Base-by-base conservation (phyloP, 1,140 invertebrate genomes). In the Diprion similis region DNA sequence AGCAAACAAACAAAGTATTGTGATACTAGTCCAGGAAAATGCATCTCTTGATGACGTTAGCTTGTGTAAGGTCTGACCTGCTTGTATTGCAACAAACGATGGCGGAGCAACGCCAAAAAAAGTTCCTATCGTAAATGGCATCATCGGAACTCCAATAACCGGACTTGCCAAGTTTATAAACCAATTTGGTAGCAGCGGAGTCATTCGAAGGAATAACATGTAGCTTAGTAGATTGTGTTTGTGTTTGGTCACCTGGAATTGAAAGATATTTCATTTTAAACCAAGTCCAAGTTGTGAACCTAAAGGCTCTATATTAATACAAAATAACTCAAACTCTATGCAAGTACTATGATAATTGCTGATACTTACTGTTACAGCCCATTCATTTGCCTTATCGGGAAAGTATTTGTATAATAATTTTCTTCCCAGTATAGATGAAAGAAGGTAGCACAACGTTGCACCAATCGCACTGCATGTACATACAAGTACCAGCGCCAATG, bases 111-210 rank as follows among this genome's bases (percentile, higher is more conserved):
- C 98, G 80, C 98, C 98, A 91, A 92, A 89, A 89, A 94, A 93
- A 75, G 99, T 99, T 73, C 98, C 99, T 66, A 98, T 79, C 74
- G 96, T 96, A 89, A 99, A 99, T 65, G 97, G 96, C 70, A 91
- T 77, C 65, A 99, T 85, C 18, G 98, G 97, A 24, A 99, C 98
- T 81, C 97, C 97, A 75, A 99, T 95, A 15, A 99, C 94, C 46
- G 99, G 99, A 75, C 98, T 96, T 6, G 95, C 93, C 78, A 99
- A 92, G 89, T 99, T 99, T 78, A 99, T 99, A 87, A 99, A 99
- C 99, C 99, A 99, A 88, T 99, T 99, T 8, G 99, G 99, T 72
- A 99, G 88, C 79, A 99, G 94, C 70, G 99, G 99, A 15, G 99
- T 99, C 74, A 99, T 95, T 77, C 99, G 92, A 65, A 99, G 90